Conservation (phyloP, 2,113 vertebrate species). For the Nettapus auritus region DNA sequence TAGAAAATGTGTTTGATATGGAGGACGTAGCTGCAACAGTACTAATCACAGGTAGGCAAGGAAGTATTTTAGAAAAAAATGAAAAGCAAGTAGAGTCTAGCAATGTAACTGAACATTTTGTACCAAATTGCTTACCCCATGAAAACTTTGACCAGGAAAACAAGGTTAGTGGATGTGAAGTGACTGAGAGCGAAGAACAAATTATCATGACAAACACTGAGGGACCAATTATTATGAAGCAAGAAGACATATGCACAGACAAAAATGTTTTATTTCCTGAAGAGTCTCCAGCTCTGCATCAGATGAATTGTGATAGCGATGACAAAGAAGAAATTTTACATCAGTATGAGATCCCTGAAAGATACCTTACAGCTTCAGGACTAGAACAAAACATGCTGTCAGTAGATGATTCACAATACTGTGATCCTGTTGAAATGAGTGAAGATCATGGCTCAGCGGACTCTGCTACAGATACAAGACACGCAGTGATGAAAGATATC, state of each 20-base stretch:
- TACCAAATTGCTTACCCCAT: neutral
- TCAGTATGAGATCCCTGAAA: constrained; percentile 36
- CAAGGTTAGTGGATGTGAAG: neutral
- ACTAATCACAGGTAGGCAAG: neutral
- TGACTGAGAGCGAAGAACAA: neutral
- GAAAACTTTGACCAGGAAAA: constrained; percentile 6
- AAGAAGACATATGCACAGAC: neutral
- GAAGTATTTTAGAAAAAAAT: neutral
- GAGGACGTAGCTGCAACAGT: neutral
- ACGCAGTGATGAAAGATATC: neutral
- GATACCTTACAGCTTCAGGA: constrained; percentile 29
- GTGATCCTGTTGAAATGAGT: neutral
- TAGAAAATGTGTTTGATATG: neutral
- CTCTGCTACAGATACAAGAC: neutral
- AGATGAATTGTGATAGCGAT: neutral
- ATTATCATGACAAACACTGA: neutral
- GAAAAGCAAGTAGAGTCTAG: neutral
- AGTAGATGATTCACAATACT: neutral
- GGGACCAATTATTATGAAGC: neutral
- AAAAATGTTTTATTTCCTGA: neutral
- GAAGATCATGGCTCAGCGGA: neutral
- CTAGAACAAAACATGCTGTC: neutral
- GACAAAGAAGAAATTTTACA: neutral
- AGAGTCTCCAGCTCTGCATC: neutral
- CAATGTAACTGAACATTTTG: neutral